Base-by-base conservation (phyloP, 2,888 invertebrate species). In the Eumerus sabulonum region DNA sequence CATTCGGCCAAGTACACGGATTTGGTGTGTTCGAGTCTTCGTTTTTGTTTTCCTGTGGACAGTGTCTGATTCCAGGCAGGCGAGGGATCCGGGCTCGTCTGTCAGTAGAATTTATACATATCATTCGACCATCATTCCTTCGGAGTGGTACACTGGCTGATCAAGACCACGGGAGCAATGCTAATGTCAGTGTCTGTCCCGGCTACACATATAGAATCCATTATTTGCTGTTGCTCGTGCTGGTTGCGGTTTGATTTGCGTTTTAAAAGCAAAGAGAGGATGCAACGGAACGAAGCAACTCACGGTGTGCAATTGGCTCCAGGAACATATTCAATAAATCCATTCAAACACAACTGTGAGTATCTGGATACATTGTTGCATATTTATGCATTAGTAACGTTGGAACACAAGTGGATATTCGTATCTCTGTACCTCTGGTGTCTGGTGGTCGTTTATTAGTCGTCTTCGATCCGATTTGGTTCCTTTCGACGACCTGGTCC, bases 291-390 rank as follows among this genome's bases (percentile, higher is more conserved):
- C 74, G 79, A 68, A 50, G 59, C 73, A 79, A 79, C 62, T 68
- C n/a, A n/a, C n/a, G n/a, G n/a, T 64, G 70, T 68, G 79, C 74
- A 79, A 79, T 79, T 79, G 79, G 79, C 79, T 79, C 35, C 74
- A 38, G 44, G 63, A 79, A 79, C 68, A 79, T 63, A 79, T 79
- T 79, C 79, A 74, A 74, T 79, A 79, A 79, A 79, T 79, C 74
- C 79, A 74, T 48, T 51, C 68, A 74, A n/a, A n/a, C 40, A 68
- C 59, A 79, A 68, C 68, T 50, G 48, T 35, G 54, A 44, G 50
- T n/a, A n/a, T n/a, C n/a, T 62, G 47, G 38, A 35, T 53, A 35
- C 47, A 47, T 51, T 42, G 62, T 35, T 27, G 27, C 2, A 2
- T 27, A 27, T 27, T 4, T 27, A 27, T 27, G n/a, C n/a, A n/a